Percentiles rank a stretch among this genome's conserved stretches.
Conservation (phyloP, 2,113 vertebrate species). For the Gadus macrocephalus region DNA sequence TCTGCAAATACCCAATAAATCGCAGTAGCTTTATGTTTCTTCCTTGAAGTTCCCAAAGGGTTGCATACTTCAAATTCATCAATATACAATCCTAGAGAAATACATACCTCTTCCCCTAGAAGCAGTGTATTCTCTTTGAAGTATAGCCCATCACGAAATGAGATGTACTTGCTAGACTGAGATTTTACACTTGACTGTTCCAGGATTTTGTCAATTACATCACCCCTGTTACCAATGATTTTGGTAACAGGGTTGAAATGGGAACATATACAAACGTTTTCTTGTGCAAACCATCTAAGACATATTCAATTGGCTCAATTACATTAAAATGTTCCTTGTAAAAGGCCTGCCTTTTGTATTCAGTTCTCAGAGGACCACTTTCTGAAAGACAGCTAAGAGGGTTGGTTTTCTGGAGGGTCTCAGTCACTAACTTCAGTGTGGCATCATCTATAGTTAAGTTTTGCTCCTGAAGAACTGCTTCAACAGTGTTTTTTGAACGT, state of each 20-base stretch:
- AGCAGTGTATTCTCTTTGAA: background rate
- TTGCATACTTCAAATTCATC: conserved; percentile 4
- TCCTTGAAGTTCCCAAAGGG: background rate
- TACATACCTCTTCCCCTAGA: background rate
- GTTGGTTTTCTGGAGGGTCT: background rate
- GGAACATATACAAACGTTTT: background rate
- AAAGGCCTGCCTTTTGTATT: conserved; percentile 8
- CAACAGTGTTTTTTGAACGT: background rate
- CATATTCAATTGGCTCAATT: conserved; percentile 14
- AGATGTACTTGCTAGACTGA: background rate
- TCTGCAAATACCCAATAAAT: background rate
- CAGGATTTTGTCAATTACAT: background rate
- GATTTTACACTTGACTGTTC: too few relatives aligned
- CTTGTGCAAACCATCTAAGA: conserved; percentile 12
- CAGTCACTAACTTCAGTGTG: conserved; percentile 3
- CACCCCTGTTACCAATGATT: conserved; percentile 7
- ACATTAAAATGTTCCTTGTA: background rate
- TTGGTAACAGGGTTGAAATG: background rate
- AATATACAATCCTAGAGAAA: background rate
- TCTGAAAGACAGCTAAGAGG: conserved; percentile 12
- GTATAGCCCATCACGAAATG: background rate
- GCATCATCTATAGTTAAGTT: conserved; percentile 5
- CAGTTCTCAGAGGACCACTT: conserved; percentile 1
- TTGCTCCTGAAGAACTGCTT: conserved; percentile 1
- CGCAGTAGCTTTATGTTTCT: background rate